A percentile compares a stretch with the other conserved stretches of the same genome.
Conservation (phyloP, 1,140 invertebrate genomes). For the Pomacea maculata region DNA sequence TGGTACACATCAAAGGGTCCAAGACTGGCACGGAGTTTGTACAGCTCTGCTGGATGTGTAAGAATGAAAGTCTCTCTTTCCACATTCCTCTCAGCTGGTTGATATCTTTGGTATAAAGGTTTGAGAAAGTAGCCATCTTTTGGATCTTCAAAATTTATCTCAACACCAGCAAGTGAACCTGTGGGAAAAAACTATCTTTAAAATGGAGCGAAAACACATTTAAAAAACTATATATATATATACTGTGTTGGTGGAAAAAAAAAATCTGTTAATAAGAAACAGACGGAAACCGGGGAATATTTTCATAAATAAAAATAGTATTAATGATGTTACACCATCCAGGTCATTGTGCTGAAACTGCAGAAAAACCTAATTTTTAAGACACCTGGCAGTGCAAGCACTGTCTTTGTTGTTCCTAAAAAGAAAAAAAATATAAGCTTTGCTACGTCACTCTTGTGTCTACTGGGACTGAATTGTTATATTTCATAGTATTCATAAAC, state of each 20-base stretch:
- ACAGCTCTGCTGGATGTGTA: conserved; percentile 44
- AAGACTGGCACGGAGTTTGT: conserved; percentile 42
- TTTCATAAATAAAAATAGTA: no score
- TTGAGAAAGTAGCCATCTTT: conserved; percentile 54
- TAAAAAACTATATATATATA: no score
- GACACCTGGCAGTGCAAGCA: no score
- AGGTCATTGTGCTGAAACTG: no score
- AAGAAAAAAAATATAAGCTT: no score
- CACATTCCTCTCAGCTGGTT: conserved; percentile 37
- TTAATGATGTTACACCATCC: no score
- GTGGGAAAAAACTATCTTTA: conserved; percentile 20
- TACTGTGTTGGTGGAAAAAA: background rate
- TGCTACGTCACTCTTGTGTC: no score
- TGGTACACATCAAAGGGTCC: conserved; percentile 49
- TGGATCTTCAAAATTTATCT: conserved; percentile 46
- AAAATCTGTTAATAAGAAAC: background rate
- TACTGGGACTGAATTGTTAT: no score
- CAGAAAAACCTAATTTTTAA: no score
- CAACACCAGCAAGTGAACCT: conserved; percentile 38
- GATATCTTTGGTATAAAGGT: conserved; percentile 45
- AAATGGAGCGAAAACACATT: background rate
- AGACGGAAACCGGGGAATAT: background rate
- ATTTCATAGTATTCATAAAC: no score
- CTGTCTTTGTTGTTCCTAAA: no score
- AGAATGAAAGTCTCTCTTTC: conserved; percentile 49